Evolutionary conservation across 2,888 invertebrate species (phyloP), one percentile per base, ranked within the genome.

Genomic region (Synergus japonicus): DNA sequence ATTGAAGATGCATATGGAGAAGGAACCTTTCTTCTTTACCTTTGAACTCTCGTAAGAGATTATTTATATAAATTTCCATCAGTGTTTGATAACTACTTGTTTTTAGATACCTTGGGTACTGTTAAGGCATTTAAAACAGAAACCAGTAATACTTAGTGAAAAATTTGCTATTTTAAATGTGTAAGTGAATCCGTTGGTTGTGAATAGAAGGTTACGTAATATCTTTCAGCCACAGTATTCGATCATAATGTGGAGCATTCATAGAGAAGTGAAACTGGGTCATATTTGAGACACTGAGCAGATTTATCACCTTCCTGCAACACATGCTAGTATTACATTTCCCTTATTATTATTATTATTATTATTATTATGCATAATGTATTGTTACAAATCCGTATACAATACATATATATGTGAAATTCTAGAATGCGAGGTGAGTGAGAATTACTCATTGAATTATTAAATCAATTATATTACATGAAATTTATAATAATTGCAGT

Each of bases 181-280:
- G 5, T 5, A 7, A 63, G 29, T 63, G 29, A 63, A 22, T 29
- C 5, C 22, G 13, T 22, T 29, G 4, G n/a, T 73, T 37, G 37
- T 37, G 37, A 37, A 54, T 63, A 29, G 63, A 73, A 18, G 54
- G 54, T 73, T 73, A 54, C 41, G 12, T 54, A 54, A 73, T 4
- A 10, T 37, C 49, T 73, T 73, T 73, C 49, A 22, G 63, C 22
- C 41, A 37, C 15, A 29, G 54, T 37, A n/a, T 73, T 73, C 73
- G 73, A 73, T 73, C 54, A 73, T 73, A 73, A 73, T 73, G 54
- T 54, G 37, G 49, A 73, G n/a, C 54, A 73, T 73, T 73, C 54
- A 54, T 37, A 54, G 73, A 73, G 73, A 73, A 73, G 73, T 54
- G 73, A 73, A 73, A 73, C 73, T 73, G 49, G 73, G 41, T 73